These are phyloP conservation scores for Aphidius gifuensis DNA, from an alignment of 1,140 invertebrate species.

Conservation along the genomic window DNA sequence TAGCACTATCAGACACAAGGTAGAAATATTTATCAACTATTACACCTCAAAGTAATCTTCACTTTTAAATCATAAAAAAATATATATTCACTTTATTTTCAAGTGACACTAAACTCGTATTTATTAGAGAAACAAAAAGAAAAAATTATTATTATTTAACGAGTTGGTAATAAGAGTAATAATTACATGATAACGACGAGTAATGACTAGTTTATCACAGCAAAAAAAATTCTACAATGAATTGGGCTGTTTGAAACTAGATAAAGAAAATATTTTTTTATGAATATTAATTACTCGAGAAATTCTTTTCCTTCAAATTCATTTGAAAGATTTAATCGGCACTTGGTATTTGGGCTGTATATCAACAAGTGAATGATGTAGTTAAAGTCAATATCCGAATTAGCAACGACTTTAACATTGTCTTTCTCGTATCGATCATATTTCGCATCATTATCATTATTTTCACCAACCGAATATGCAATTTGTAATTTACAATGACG, in stretches of 20 bases:
- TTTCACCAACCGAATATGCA: constrained; percentile 15
- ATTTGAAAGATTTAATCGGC: constrained; percentile 17
- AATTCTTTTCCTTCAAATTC: constrained; percentile 18
- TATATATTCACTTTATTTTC: no score
- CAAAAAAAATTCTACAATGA: not conserved
- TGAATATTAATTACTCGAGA: not conserved
- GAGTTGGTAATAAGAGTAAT: no score
- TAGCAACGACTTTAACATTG: not conserved
- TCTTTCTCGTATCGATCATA: not conserved
- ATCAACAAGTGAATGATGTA: constrained; percentile 19
- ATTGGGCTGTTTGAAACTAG: not conserved
- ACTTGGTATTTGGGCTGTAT: constrained; percentile 22
- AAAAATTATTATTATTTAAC: no score
- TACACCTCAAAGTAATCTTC: no score
- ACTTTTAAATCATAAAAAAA: no score
- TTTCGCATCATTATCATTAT: constrained; percentile 10
- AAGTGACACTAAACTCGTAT: no score
- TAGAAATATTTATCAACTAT: no score
- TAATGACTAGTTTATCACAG: no score
- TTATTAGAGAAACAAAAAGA: no score
- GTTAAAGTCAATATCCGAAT: constrained; percentile 12
- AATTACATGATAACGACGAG: no score
- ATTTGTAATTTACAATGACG: constrained; percentile 18
- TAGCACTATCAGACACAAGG: no score
- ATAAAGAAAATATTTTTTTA: not conserved